phyloP scores from a whole-genome alignment of 2,113 vertebrate genomes.

The Bucco capensis region DNA sequence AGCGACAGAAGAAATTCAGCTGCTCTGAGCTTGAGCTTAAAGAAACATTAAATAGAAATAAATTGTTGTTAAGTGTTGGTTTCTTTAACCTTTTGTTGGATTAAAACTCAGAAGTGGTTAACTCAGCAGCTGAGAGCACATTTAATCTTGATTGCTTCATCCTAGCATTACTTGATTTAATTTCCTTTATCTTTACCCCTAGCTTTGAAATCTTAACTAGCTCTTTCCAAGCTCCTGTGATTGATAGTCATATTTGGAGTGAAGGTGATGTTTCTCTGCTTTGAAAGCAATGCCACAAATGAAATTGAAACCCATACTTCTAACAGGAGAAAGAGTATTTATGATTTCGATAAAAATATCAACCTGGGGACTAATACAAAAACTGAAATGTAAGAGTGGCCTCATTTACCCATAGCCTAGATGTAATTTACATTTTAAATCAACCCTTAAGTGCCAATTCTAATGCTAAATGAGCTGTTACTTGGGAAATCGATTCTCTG shows the following conservation, averaged over 20 bases:
- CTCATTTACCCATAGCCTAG: slow-evolving; percentile 25
- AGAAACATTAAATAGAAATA: slow-evolving; percentile 26
- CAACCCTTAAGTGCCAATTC: slow-evolving; percentile 45
- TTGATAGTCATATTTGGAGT: slow-evolving; percentile 56
- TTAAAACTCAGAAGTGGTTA: slow-evolving; percentile 24
- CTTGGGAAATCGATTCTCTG: slow-evolving; percentile 51
- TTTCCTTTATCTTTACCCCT: slow-evolving; percentile 65
- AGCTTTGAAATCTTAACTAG: slow-evolving; percentile 57
- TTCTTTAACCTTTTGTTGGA: slow-evolving; percentile 50
- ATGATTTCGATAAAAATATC: slow-evolving; percentile 34
- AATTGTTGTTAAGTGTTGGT: not conserved
- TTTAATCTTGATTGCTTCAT: slow-evolving; percentile 63
- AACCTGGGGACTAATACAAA: slow-evolving; percentile 6
- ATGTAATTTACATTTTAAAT: slow-evolving; percentile 64
- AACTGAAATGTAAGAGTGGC: not conserved
- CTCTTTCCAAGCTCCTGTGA: slow-evolving; percentile 44
- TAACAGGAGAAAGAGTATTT: slow-evolving; percentile 9
- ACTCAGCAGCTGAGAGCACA: slow-evolving; percentile 55
- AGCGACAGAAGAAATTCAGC: slow-evolving; percentile 4
- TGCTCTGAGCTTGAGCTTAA: slow-evolving; percentile 3
- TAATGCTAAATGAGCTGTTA: slow-evolving; percentile 56
- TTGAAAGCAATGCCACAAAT: slow-evolving; percentile 56
- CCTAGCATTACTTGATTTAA: slow-evolving; percentile 64
- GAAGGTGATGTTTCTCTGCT: slow-evolving; percentile 59
- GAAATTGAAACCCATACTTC: slow-evolving; percentile 40